These are phyloP conservation scores for Magallana angulata DNA, from an alignment of 1,140 invertebrate species.

Conservation along the genomic window DNA sequence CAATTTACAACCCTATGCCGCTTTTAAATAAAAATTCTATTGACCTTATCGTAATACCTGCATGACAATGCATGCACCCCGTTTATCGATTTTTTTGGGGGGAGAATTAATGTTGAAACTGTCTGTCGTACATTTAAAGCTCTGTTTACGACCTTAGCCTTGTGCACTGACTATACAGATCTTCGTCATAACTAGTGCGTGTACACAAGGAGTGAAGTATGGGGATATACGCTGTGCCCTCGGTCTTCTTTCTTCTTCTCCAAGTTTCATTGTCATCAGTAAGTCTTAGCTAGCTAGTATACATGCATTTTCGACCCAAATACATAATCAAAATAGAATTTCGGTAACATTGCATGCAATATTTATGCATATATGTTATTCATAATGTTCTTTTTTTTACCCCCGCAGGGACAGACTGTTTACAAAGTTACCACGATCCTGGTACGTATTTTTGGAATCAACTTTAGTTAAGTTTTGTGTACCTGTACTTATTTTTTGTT, in stretches of 20 bases:
- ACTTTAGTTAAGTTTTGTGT: too few species aligned
- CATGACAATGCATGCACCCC: neutral
- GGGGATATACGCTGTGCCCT: neutral
- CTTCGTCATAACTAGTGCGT: neutral
- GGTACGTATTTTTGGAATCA: neutral
- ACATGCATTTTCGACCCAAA: too few species aligned
- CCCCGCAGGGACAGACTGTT: neutral
- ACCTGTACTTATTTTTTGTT: too few species aligned
- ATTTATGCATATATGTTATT: too few species aligned
- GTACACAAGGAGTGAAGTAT: neutral
- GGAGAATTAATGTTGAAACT: slow-evolving; percentile 21
- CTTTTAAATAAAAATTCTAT: too few species aligned
- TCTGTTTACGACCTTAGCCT: neutral
- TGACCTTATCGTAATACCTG: neutral
- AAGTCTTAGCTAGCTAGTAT: neutral
- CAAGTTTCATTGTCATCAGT: neutral
- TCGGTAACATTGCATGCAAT: too few species aligned
- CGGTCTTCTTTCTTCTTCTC: neutral
- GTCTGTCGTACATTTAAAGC: slow-evolving; percentile 33
- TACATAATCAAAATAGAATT: too few species aligned
- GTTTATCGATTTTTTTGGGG: slow-evolving; percentile 9
- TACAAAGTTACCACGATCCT: slow-evolving; percentile 24
- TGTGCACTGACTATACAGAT: neutral
- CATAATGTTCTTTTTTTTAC: too few species aligned
- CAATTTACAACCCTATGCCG: too few species aligned